Evolutionary conservation across 2,888 invertebrate species (phyloP).

Genomic region (Aleiodes alternator): DNA sequence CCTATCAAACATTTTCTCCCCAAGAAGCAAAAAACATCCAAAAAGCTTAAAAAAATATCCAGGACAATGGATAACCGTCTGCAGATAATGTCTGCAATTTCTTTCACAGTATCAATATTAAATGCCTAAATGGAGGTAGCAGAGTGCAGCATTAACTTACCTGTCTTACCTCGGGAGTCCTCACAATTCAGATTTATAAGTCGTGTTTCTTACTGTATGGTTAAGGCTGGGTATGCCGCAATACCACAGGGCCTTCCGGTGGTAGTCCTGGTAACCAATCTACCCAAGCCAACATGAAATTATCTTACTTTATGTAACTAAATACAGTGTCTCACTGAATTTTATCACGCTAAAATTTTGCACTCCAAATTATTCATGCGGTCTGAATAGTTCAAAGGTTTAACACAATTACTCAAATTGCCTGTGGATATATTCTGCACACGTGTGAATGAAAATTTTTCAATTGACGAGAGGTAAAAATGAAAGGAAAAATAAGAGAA

Average conservation of each 20-base stretch:
- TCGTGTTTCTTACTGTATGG: constrained; percentile 39
- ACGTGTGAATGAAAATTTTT: neutral
- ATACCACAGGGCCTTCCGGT: neutral
- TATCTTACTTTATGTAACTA: neutral
- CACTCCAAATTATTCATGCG: constrained; percentile 1
- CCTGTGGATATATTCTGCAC: neutral
- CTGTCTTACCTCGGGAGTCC: constrained; percentile 50
- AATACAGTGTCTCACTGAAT: neutral
- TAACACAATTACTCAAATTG: neutral
- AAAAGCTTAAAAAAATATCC: too few relatives aligned
- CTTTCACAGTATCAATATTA: constrained; percentile 62
- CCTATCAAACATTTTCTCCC: too few relatives aligned
- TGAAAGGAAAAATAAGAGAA: too few relatives aligned
- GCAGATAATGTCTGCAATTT: constrained; percentile 46
- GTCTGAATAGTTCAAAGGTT: neutral
- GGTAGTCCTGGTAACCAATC: constrained; percentile 16
- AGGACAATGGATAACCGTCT: neutral
- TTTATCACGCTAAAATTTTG: constrained; percentile 5
- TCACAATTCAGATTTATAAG: constrained; percentile 55
- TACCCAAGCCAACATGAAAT: constrained; percentile 9
- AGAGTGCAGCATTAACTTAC: constrained; percentile 49
- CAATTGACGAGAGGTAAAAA: too few relatives aligned
- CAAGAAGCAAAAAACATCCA: too few relatives aligned
- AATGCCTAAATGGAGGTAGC: constrained; percentile 60
- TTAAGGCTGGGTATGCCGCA: constrained; percentile 7